phyloP scores from a whole-genome alignment of 2,113 vertebrate species.

The Paracanthobrama guichenoti region DNA sequence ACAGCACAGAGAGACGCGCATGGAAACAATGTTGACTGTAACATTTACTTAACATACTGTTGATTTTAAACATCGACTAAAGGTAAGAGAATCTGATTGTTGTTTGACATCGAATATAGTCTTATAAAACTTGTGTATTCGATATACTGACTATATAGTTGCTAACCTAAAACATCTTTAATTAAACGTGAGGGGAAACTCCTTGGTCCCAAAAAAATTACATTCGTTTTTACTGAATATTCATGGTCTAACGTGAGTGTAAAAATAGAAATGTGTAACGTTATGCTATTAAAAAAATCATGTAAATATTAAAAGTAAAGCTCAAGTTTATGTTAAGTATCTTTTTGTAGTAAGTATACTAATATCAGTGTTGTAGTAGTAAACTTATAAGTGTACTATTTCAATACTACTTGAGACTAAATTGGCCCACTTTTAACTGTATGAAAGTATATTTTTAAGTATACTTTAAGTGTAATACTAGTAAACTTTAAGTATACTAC shows the following conservation, averaged over 20 bases:
- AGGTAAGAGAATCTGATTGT: neutral
- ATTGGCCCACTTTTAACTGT: too few relatives aligned
- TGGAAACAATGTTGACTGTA: slow-evolving; percentile 38
- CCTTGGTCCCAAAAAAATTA: neutral
- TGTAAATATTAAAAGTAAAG: neutral
- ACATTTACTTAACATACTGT: neutral
- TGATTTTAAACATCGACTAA: neutral
- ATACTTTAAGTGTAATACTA: too few relatives aligned
- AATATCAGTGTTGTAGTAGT: too few relatives aligned
- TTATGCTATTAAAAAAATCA: neutral
- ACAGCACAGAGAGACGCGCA: slow-evolving; percentile 49
- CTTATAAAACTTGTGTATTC: neutral
- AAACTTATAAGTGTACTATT: too few relatives aligned
- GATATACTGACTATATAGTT: neutral
- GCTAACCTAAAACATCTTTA: neutral
- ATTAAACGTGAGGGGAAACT: neutral
- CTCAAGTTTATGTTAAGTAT: too few relatives aligned
- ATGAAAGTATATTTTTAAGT: too few relatives aligned
- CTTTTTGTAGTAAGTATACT: too few relatives aligned
- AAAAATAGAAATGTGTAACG: neutral
- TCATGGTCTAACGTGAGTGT: neutral
- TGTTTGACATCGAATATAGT: neutral
- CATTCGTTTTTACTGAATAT: neutral
- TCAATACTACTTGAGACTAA: too few relatives aligned
- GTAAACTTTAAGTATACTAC: too few relatives aligned